Evolutionary conservation across 2,113 vertebrate genomes (phyloP).

Genomic region (Boulengeromyrus knoepffleri): DNA sequence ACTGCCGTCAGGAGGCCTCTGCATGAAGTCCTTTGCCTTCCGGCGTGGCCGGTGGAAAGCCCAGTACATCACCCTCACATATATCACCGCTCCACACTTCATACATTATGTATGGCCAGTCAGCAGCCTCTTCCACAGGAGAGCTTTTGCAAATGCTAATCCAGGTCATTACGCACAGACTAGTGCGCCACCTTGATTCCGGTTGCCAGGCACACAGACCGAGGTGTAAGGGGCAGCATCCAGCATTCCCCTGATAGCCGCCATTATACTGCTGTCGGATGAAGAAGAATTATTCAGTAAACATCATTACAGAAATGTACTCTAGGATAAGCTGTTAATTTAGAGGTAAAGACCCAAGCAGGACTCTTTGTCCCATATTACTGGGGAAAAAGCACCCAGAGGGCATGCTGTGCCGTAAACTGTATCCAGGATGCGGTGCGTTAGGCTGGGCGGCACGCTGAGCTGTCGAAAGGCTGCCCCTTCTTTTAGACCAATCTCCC

Average conservation of each 20-base stretch:
- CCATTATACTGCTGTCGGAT: not conserved
- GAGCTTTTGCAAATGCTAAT: slow-evolving; percentile 16
- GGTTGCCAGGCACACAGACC: not conserved
- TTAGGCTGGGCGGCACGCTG: not conserved
- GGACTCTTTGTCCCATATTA: not conserved
- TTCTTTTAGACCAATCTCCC: not conserved
- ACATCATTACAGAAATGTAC: not conserved
- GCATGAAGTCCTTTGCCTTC: not conserved
- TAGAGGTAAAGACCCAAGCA: not conserved
- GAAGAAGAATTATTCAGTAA: not conserved
- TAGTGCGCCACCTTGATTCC: not conserved
- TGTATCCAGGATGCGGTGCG: not conserved
- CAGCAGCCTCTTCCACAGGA: slow-evolving; percentile 2
- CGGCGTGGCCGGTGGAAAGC: not conserved
- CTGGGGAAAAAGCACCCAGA: not conserved
- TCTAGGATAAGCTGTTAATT: not conserved
- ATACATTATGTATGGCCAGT: slow-evolving; percentile 12
- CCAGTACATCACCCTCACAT: not conserved
- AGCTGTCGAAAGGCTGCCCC: not conserved
- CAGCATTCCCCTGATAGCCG: not conserved
- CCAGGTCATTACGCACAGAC: not conserved
- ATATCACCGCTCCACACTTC: not conserved
- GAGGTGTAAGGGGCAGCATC: not conserved
- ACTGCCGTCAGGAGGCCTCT: not conserved
- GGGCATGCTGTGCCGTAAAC: not conserved